Evolutionary conservation across 1,140 invertebrate genomes (phyloP), one percentile per base, ranked within the genome.

Genomic region (Diuraphis noxia): DNA sequence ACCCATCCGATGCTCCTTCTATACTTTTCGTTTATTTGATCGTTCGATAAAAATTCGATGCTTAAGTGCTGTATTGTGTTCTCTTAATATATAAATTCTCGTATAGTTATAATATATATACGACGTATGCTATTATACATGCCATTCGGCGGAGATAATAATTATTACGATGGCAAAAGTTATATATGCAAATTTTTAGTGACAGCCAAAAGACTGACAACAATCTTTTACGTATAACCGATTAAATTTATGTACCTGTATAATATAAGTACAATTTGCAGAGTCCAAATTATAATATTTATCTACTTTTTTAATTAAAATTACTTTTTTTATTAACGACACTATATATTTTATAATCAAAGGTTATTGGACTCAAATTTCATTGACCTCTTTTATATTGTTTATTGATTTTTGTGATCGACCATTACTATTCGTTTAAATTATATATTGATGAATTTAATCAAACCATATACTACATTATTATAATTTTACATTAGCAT

Each of bases 41-140:
- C 89, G 77, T 81, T 79, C 89, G 77, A 91, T 82, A 91, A 82
- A 72, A 91, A 81, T 81, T 46, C 89, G 77, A 81, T 30, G 72
- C 89, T 21, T 82, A 91, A 91, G 89, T 91, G 89, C 89, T 79
- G 89, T 91, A 91, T 82, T 82, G 89, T 91, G 72, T 91, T 91
- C 40, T 34, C 87, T 0, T 41, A 38, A 25, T 38, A 40, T 88
- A 7, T 7, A 52, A 17, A 43, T 46, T 34, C 19, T 17, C 82
- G 82, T 46, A 46, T 34, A 30, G 2, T 9, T n/a, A 34, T 85
- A 34, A 85, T 46, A 21, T 85, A 43, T 63, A 56, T 7, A 49
- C 21, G 13, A n/a, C 41, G 25, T 34, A 41, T 43, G 79, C 79
- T 43, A 40, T 72, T 84, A 85, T 34, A 34, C 19, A 56, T 40